phyloP scores from a whole-genome alignment of 2,113 vertebrate species.

The Grammomys dolichurus region DNA sequence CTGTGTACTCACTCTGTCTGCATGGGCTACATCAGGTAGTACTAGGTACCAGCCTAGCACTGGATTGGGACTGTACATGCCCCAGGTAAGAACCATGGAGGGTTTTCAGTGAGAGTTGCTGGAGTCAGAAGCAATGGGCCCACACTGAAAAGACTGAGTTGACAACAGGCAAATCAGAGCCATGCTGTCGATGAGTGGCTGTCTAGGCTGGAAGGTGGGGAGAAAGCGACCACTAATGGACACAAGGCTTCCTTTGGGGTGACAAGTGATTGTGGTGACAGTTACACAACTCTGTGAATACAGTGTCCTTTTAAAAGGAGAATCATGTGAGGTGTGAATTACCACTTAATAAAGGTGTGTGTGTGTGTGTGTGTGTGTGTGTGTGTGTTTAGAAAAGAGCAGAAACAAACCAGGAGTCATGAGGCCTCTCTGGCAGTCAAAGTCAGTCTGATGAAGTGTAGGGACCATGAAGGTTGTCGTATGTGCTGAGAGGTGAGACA shows the following conservation, averaged over 20 bases:
- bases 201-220: neutral
- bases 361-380: too few species aligned
- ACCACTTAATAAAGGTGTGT: neutral
- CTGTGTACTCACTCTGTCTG: neutral
- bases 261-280: too few species aligned
- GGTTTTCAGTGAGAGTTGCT: neutral
- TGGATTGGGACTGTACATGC: neutral
- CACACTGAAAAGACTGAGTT: accelerated
- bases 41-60: neutral
- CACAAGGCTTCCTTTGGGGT: neutral
- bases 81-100: neutral
- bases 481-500: neutral
- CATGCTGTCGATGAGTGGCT: neutral
- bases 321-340: neutral
- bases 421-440: neutral
- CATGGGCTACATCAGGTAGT: neutral
- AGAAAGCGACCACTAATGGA: too few species aligned
- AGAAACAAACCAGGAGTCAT: neutral
- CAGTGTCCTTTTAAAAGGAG: neutral
- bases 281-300: neutral
- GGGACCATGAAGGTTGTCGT: neutral
- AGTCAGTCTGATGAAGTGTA: neutral
- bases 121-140: neutral
- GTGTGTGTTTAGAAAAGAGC: neutral
- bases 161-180: neutral